These are phyloP conservation scores for Chrysemys picta DNA, from an alignment of 2,113 vertebrate species.

Conservation along the genomic window DNA sequence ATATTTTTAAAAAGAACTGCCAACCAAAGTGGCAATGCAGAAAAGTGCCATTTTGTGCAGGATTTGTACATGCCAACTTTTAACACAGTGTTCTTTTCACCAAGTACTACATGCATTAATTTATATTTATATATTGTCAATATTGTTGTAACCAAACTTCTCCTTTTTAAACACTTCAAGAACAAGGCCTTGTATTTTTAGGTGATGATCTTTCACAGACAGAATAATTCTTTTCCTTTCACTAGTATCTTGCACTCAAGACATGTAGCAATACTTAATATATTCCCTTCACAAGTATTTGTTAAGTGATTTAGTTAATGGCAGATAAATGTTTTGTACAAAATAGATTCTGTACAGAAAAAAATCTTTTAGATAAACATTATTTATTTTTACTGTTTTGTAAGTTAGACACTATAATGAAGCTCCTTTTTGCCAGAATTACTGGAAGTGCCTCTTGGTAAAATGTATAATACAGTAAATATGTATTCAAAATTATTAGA, in stretches of 20 bases:
- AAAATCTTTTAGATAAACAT: slow-evolving; percentile 91
- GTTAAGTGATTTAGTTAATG: slow-evolving; percentile 87
- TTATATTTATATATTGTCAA: slow-evolving; percentile 76
- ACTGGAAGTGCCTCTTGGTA: slow-evolving; percentile 96
- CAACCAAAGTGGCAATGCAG: slow-evolving; percentile 65
- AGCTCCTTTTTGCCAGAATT: slow-evolving; percentile 91
- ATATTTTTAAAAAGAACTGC: slow-evolving; percentile 74
- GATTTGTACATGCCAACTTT: slow-evolving; percentile 72
- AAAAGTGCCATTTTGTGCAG: slow-evolving; percentile 62
- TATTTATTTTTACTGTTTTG: slow-evolving; percentile 98
- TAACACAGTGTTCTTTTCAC: slow-evolving; percentile 74
- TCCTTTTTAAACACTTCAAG: slow-evolving; percentile 73
- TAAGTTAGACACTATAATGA: slow-evolving; percentile 94
- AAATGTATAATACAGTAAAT: slow-evolving; percentile 92
- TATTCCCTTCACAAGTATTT: slow-evolving; percentile 86
- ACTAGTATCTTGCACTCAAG: slow-evolving; percentile 89
- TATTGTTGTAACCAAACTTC: slow-evolving; percentile 75
- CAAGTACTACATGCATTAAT: slow-evolving; percentile 68
- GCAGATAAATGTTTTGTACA: slow-evolving; percentile 94
- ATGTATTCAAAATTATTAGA: slow-evolving; percentile 90
- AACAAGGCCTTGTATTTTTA: slow-evolving; percentile 86
- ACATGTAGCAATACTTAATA: slow-evolving; percentile 89
- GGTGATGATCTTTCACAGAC: slow-evolving; percentile 82
- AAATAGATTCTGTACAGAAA: slow-evolving; percentile 93
- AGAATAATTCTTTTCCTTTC: slow-evolving; percentile 84